phyloP scores from a whole-genome alignment of 2,797 vertebrate species.

The Neosalanx taihuensis region DNA sequence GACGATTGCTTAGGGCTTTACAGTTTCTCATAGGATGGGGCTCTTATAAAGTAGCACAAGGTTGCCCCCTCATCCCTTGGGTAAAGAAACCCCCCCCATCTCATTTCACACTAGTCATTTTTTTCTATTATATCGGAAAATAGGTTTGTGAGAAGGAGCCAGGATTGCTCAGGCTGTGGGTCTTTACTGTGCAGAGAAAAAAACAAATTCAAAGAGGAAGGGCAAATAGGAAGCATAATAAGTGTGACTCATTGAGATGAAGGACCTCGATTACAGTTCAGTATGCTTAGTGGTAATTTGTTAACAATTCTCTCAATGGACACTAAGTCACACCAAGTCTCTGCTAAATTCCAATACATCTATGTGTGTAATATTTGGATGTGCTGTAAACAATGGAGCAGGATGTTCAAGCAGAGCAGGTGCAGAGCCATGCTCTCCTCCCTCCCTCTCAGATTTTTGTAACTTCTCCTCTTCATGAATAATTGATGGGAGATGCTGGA shows the following conservation, averaged over 20 bases:
- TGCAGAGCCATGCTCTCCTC: slow-evolving; percentile 32
- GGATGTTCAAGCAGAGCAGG: slow-evolving; percentile 37
- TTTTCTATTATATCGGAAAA: slow-evolving; percentile 51
- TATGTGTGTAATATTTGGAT: background rate
- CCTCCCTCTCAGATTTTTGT: background rate
- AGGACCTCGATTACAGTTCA: slow-evolving; percentile 8
- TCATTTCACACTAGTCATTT: slow-evolving; percentile 43
- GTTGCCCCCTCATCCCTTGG: background rate
- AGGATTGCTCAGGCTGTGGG: slow-evolving; percentile 27
- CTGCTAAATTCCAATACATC: background rate
- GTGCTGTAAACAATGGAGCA: slow-evolving; percentile 13
- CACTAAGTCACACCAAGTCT: slow-evolving; percentile 10
- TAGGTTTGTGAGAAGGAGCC: slow-evolving; percentile 37
- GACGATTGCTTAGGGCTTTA: slow-evolving; percentile 53
- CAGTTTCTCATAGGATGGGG: slow-evolving; percentile 30
- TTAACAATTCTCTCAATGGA: background rate
- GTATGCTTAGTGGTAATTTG: background rate
- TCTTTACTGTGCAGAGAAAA: slow-evolving; percentile 35
- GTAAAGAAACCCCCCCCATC: slow-evolving; percentile 30
- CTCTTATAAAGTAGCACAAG: slow-evolving; percentile 38
- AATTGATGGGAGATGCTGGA: slow-evolving; percentile 41
- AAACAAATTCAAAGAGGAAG: slow-evolving; percentile 11
- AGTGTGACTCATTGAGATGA: slow-evolving; percentile 12
- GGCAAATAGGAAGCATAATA: slow-evolving; percentile 8
- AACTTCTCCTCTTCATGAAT: slow-evolving; percentile 50